Conservation (phyloP, 2,113 vertebrate species). For the Oryzias curvinotus region DNA sequence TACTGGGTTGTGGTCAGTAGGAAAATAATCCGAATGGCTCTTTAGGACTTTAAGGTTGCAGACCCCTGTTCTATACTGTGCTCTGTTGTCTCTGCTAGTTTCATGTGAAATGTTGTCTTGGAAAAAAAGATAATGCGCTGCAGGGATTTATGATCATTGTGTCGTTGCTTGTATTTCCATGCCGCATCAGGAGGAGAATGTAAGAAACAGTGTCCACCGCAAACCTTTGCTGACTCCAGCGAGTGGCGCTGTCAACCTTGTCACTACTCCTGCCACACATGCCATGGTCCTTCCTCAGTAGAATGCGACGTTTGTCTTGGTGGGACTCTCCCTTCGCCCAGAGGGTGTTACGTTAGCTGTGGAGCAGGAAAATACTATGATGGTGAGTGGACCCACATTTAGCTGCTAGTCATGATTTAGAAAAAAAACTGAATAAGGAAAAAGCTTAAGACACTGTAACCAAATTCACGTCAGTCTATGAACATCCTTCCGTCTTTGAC, state of each 20-base stretch:
- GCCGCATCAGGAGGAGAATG: constrained; percentile 67
- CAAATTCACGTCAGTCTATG: no score
- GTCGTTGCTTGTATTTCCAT: not conserved
- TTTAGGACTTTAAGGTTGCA: no score
- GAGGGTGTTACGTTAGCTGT: constrained; percentile 76
- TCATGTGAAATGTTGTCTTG: not conserved
- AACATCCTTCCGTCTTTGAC: no score
- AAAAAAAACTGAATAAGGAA: not conserved
- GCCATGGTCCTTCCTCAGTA: constrained; percentile 69
- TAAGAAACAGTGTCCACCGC: constrained; percentile 74
- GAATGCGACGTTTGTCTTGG: constrained; percentile 77
- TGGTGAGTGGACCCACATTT: constrained; percentile 55
- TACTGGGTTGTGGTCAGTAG: no score
- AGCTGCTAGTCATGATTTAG: not conserved
- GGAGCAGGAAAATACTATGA: constrained; percentile 74
- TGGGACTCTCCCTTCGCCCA: constrained; percentile 68
- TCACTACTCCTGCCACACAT: constrained; percentile 76
- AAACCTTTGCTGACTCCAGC: constrained; percentile 71
- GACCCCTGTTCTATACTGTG: no score
- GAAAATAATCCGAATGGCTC: no score
- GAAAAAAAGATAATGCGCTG: not conserved
- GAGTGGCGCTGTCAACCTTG: constrained; percentile 79
- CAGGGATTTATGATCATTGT: not conserved
- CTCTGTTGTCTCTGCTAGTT: no score
- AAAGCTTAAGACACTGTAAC: not conserved